These are phyloP conservation scores for Gari tellinella DNA, from an alignment of 2,888 invertebrate genomes.

Conservation along the genomic window DNA sequence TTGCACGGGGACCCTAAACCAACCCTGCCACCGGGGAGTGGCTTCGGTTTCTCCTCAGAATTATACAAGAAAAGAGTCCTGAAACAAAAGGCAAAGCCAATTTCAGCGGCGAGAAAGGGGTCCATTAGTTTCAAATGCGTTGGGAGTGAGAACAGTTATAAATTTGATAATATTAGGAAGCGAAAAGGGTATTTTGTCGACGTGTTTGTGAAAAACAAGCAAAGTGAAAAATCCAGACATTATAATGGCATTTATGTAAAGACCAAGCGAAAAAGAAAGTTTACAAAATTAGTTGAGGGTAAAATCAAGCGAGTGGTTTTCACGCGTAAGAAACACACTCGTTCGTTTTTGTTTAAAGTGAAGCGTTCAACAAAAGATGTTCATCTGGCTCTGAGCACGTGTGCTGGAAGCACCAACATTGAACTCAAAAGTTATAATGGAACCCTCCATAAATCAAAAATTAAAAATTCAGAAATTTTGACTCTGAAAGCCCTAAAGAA, in stretches of 20 bases:
- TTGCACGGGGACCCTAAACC: slow-evolving; percentile 81
- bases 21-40: slow-evolving; percentile 73
- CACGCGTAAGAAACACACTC: slow-evolving; percentile 54
- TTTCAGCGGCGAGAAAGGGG: slow-evolving; percentile 61
- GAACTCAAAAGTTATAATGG: slow-evolving; percentile 61
- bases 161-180: slow-evolving; percentile 85
- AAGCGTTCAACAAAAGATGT: slow-evolving; percentile 54
- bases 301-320: slow-evolving; percentile 67
- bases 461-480: slow-evolving; percentile 63
- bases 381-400: slow-evolving; percentile 63
- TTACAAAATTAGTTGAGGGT: slow-evolving; percentile 67
- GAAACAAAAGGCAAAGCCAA: slow-evolving; percentile 66
- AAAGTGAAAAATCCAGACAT: slow-evolving; percentile 86
- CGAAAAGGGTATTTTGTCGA: slow-evolving; percentile 86
- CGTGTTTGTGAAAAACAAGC: slow-evolving; percentile 86
- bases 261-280: slow-evolving; percentile 63
- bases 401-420: slow-evolving; percentile 67
- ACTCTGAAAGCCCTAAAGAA: slow-evolving; percentile 64
- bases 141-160: slow-evolving; percentile 86
- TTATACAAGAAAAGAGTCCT: slow-evolving; percentile 57
- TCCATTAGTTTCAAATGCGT: slow-evolving; percentile 85
- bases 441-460: slow-evolving; percentile 62
- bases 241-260: slow-evolving; percentile 84
- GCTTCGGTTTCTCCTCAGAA: slow-evolving; percentile 80
- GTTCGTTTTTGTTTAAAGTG: slow-evolving; percentile 60